Base-by-base conservation (phyloP, 2,797 vertebrate genomes). In the Carcharodon carcharias region DNA sequence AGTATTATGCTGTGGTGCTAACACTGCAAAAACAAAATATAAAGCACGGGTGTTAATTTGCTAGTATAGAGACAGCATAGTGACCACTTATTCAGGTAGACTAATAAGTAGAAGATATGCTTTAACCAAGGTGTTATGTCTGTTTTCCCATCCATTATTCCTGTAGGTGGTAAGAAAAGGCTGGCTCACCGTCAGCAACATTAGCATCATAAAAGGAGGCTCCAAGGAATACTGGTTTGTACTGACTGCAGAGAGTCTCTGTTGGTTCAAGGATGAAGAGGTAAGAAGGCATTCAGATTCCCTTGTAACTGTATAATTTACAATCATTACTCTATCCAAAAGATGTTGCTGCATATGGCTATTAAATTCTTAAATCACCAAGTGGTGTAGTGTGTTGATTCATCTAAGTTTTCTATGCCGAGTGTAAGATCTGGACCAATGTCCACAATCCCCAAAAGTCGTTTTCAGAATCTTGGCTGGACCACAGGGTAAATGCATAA, bases 201-300 rank as follows among this genome's bases (percentile, higher is more conserved):
- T 99, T 16, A 98, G 99, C 97, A 98, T 99, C 97, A 99, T 99
- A 97, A 99, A 99, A 97, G 99, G 99, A 88, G 98, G 99, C 80
- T 98, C 98, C 88, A 99, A 98, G 97, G 98, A 98, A 16, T 99
- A 98, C 97, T 99, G 99, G 99, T 99, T 99, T 2, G 97, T 99
- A 96, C 98, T 99, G 71, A 98, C 98, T 2, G 98, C 99, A 0
- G 99, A 99, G 97, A 99, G 98, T 97, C 97, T 99, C 96, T 99
- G 98, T 96, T 99, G 99, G 99, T 99, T 98, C 97, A 99, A 98
- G 97, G 99, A 99, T 96, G 98, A 99, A 7, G 98, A 99, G 98
- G 99, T 99, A 97, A 98, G 98, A 54, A 85, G 21, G 4, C 67
- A 56, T 69, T 23, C 65, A 12, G 50, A 40, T 71, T 71, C 40